Evolutionary conservation across 2,797 vertebrate species (phyloP).

Genomic region (Labeo calbasu): DNA sequence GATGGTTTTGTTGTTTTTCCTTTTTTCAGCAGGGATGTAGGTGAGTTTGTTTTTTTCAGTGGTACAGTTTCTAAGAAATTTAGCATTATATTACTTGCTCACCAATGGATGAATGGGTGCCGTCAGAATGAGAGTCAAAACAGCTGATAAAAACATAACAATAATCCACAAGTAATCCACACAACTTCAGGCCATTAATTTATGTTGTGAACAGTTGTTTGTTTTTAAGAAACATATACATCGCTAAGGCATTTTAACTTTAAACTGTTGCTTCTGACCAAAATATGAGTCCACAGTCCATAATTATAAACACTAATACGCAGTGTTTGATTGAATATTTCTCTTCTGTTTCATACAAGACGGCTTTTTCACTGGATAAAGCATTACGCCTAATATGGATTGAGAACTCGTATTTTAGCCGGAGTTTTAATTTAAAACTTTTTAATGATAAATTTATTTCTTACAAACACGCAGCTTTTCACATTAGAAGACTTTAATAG

Average conservation of each 20-base stretch:
- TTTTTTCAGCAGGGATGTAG: neutral
- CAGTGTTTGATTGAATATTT: neutral
- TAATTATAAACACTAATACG: neutral
- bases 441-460: too few relatives aligned
- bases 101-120: neutral
- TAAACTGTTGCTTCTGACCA: neutral
- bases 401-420: too few relatives aligned
- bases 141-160: neutral
- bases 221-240: neutral
- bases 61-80: neutral
- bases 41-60: neutral
- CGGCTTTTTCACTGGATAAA: neutral
- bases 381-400: neutral
- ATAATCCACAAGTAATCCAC: neutral
- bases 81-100: neutral
- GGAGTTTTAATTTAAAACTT: too few relatives aligned
- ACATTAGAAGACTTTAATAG: too few relatives aligned
- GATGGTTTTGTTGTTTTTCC: too few relatives aligned
- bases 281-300: too few relatives aligned
- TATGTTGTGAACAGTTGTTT: neutral
- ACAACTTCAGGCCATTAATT: neutral
- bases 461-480: too few relatives aligned
- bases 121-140: neutral
- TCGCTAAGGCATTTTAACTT: neutral
- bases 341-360: neutral